Evolutionary conservation across 2,797 vertebrate species (phyloP).

Genomic region (Sardinella longiceps): DNA sequence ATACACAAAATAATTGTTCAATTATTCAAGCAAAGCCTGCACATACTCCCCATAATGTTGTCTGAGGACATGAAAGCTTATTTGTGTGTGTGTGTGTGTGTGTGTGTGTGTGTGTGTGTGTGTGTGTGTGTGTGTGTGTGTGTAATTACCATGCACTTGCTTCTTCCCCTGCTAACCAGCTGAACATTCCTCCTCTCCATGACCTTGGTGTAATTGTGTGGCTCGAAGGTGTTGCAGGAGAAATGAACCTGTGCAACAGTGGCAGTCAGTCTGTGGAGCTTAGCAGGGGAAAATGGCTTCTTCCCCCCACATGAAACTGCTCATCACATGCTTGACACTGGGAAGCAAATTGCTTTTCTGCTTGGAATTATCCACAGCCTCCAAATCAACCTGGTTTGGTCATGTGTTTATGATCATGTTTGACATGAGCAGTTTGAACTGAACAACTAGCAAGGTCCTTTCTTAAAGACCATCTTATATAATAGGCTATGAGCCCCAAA

Average conservation of each 20-base stretch:
- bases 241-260: slow-evolving; percentile 48
- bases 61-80: neutral
- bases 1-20: neutral
- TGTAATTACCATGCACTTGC: slow-evolving; percentile 23
- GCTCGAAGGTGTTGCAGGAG: slow-evolving; percentile 66
- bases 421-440: neutral
- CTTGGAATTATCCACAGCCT: too few species aligned
- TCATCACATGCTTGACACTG: slow-evolving; percentile 1
- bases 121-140: neutral
- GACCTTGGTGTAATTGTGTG: slow-evolving; percentile 75
- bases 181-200: slow-evolving; percentile 72
- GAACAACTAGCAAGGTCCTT: neutral
- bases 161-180: slow-evolving; percentile 61
- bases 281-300: slow-evolving; percentile 54
- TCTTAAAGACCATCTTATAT: neutral
- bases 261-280: slow-evolving; percentile 43
- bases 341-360: neutral
- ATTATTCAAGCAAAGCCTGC: neutral
- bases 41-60: neutral
- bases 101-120: neutral
- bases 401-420: neutral
- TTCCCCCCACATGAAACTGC: slow-evolving; percentile 32
- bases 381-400: too few species aligned
- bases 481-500: neutral
- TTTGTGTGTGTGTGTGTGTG: neutral